Evolutionary conservation across 2,113 vertebrate genomes (phyloP).

Genomic region (Hippocampus zosterae): DNA sequence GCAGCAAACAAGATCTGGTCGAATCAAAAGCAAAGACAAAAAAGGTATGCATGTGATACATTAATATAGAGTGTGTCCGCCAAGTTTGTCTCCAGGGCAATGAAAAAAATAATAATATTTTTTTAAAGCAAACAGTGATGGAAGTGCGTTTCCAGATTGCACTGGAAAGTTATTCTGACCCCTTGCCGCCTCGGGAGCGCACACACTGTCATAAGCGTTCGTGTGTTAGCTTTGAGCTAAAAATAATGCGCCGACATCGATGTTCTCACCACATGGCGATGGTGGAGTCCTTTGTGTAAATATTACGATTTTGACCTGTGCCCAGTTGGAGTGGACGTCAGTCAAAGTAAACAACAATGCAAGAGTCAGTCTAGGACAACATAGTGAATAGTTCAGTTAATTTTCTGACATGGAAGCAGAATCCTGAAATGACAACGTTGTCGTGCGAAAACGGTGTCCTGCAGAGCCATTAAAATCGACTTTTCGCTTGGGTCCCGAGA

Average conservation of each 20-base stretch:
- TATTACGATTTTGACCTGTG: background rate
- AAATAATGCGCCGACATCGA: background rate
- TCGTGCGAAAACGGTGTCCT: no score
- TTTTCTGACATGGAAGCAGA: no score
- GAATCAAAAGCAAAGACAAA: slow-evolving; percentile 1
- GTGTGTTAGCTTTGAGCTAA: background rate
- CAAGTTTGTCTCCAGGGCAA: background rate
- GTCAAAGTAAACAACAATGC: background rate
- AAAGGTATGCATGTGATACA: background rate
- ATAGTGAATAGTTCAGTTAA: no score
- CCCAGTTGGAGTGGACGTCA: background rate
- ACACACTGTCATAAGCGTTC: background rate
- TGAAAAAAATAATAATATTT: no score
- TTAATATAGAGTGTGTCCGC: slow-evolving; percentile 1
- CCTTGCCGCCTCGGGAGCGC: background rate
- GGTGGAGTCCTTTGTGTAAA: background rate
- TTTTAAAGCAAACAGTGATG: background rate
- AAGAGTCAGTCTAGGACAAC: no score
- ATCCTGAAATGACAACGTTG: no score
- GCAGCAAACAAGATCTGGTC: background rate
- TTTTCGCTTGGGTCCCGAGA: no score
- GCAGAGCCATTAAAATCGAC: no score
- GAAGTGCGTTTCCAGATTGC: background rate
- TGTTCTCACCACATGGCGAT: background rate
- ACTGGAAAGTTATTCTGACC: background rate